Conservation (phyloP, 1,140 invertebrate genomes). For the Sweltsa coloradensis region DNA sequence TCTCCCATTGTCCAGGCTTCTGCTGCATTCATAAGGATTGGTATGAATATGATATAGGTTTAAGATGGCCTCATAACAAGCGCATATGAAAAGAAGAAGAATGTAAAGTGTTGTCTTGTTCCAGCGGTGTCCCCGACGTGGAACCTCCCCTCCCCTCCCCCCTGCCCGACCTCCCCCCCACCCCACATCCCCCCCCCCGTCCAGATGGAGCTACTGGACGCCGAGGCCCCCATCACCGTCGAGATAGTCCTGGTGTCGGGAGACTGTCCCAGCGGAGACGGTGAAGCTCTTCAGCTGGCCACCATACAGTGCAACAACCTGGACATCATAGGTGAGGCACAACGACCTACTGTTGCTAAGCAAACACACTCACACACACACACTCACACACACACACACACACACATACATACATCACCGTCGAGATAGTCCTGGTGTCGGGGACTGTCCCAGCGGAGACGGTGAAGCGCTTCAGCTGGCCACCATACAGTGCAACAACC, state of each 20-base stretch:
- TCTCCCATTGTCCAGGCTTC: no score
- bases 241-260: constrained; percentile 64
- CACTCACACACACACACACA: no score
- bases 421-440: no score
- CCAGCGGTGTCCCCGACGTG: constrained; percentile 15
- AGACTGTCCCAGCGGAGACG: constrained; percentile 25
- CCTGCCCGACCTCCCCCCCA: constrained; percentile 58
- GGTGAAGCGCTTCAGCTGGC: constrained; percentile 59
- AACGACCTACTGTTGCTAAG: no score
- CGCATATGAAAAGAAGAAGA: no score
- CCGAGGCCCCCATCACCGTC: constrained; percentile 73
- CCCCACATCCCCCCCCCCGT: constrained; percentile 55
- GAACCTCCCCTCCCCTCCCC: constrained; percentile 19
- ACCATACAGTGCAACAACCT: constrained; percentile 89
- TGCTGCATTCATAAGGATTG: no score
- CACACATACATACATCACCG: no score
- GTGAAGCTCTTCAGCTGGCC: constrained; percentile 58
- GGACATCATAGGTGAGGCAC: constrained; percentile 78
- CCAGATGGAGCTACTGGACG: constrained; percentile 46
- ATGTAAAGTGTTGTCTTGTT: constrained; percentile 6
- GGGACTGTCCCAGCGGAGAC: no score
- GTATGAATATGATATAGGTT: no score
- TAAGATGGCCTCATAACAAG: no score
- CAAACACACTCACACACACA: no score
- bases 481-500: constrained; percentile 84